Percentiles rank a stretch among this genome's conserved stretches.
Evolutionary conservation across 2,113 vertebrate species (phyloP).

Genomic region (Coryphaenoides rupestris): DNA sequence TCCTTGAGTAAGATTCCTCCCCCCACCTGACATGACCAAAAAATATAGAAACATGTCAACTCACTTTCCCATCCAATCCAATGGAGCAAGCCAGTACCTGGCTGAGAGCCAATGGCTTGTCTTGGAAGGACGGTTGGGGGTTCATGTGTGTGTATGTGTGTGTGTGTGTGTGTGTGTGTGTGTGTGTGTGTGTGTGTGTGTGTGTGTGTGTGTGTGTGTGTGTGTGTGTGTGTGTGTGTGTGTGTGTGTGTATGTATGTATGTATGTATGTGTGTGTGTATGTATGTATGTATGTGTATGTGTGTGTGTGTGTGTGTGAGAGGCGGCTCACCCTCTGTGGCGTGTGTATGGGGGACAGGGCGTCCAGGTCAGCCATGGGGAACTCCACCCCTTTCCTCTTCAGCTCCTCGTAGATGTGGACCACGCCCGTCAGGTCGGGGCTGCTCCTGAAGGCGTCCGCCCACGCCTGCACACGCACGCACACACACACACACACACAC

Average conservation of each 20-base stretch:
- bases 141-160: neutral
- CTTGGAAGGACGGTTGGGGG: too few relatives aligned
- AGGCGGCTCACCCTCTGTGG: slow-evolving; percentile 86
- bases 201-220: neutral
- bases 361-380: slow-evolving; percentile 93
- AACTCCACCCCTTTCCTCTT: slow-evolving; percentile 97
- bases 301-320: neutral
- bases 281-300: neutral
- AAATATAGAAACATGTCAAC: too few relatives aligned
- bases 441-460: slow-evolving; percentile 97
- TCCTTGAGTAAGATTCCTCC: too few relatives aligned
- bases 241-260: neutral
- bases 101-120: too few relatives aligned
- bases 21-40: too few relatives aligned
- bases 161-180: slow-evolving; percentile 7
- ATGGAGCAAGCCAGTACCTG: too few relatives aligned
- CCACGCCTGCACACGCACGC: slow-evolving; percentile 81
- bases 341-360: slow-evolving; percentile 95
- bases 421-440: slow-evolving; percentile 95
- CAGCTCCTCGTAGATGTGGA: slow-evolving; percentile 97
- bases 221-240: slow-evolving; percentile 2
- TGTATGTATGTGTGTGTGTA: neutral
- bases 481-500: slow-evolving; percentile 2
- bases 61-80: too few relatives aligned
- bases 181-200: neutral